These are phyloP conservation scores for Eulemur rubriventer DNA, from an alignment of 2,797 vertebrate species.

Conservation along the genomic window DNA sequence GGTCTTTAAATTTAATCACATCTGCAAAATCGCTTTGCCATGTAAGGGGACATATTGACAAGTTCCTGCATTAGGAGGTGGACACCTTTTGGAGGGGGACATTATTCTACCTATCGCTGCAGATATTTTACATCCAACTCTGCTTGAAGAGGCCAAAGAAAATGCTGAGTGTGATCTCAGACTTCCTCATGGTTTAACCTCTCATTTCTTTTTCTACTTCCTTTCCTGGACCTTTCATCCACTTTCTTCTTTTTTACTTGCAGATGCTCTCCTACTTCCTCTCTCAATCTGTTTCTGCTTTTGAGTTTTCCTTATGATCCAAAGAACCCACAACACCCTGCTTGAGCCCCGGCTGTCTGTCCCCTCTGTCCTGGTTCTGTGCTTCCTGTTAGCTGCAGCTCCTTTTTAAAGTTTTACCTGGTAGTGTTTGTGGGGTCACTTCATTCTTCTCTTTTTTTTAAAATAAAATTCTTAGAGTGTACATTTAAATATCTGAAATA, in stretches of 20 bases:
- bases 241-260: not conserved
- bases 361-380: not conserved
- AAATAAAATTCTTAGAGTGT: not conserved
- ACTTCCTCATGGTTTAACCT: not conserved
- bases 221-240: not conserved
- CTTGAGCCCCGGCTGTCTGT: not conserved
- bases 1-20: not conserved
- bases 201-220: not conserved
- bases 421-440: not conserved
- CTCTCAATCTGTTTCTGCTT: not conserved
- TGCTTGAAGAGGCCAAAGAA: not conserved
- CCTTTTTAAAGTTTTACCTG: not conserved
- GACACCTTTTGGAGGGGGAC: not conserved
- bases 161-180: not conserved
- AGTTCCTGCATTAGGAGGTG: not conserved
- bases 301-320: not conserved
- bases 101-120: not conserved
- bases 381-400: not conserved
- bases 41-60: not conserved
- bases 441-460: not conserved
- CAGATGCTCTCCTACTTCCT: not conserved
- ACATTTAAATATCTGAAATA: constrained; percentile 19
- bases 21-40: not conserved
- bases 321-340: not conserved
- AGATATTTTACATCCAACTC: not conserved